Percentiles rank a stretch among this genome's conserved stretches.
phyloP scores from a whole-genome alignment of 2,797 vertebrate species.

The Danio kyathit region DNA sequence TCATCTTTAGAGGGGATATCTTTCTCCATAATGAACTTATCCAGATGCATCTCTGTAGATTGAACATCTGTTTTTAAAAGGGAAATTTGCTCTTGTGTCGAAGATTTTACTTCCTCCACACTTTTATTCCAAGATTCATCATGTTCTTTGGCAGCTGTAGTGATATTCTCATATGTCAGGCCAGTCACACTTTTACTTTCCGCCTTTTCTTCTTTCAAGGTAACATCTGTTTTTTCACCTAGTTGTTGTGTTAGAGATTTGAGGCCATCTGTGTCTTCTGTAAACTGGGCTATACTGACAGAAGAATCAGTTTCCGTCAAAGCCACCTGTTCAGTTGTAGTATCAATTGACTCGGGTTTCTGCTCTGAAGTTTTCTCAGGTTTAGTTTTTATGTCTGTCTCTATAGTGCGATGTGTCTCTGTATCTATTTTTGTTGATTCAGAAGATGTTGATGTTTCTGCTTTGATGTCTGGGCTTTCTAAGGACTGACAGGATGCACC shows the following conservation, averaged over 20 bases:
- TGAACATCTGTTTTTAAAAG: constrained; percentile 34
- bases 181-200: constrained; percentile 24
- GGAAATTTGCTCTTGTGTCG: not conserved
- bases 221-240: constrained; percentile 45
- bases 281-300: constrained; percentile 10
- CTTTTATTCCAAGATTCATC: constrained; percentile 33
- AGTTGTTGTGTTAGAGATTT: constrained; percentile 30
- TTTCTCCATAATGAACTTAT: constrained; percentile 27
- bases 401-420: constrained; percentile 3
- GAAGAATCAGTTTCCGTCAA: constrained; percentile 27
- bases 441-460: constrained; percentile 28
- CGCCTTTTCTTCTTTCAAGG: constrained; percentile 19
- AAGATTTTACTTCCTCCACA: not conserved
- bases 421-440: constrained; percentile 15
- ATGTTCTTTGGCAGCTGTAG: constrained; percentile 28
- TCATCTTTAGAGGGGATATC: constrained; percentile 28
- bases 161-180: constrained; percentile 40
- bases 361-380: constrained; percentile 29
- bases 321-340: constrained; percentile 8
- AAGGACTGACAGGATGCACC: constrained; percentile 19
- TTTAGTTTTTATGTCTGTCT: constrained; percentile 21
- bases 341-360: constrained; percentile 38
- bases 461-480: constrained; percentile 27
- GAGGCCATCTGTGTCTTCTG: constrained; percentile 30
- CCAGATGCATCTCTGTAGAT: constrained; percentile 32